Evolutionary conservation across 2,113 vertebrate species (phyloP), one percentile per base, ranked within the genome.

Genomic region (Fukomys damarensis): DNA sequence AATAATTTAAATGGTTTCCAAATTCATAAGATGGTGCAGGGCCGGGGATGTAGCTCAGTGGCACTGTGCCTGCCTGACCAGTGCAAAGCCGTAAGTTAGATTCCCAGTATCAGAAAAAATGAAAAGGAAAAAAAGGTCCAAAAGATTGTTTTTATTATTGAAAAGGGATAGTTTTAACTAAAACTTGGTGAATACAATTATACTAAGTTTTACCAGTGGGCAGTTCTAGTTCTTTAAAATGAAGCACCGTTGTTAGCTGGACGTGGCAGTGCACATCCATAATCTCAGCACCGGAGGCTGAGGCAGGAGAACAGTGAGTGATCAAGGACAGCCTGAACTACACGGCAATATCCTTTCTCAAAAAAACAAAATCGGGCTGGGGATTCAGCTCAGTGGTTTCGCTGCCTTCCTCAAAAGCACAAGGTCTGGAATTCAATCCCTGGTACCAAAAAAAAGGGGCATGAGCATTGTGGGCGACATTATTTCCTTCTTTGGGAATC

Each of bases 1-100:
- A 87, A 90, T 65, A 76, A 92, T 85, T 74, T 85, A 74, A 92
- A 76, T 79, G 12, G 26, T 72, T 94, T 95, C 59, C 46, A 63
- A 49, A 26, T 30, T 77, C 43, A 76, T 52, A 81, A 61, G 89
- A 56, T 58, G 81, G 30, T 49, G 5, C 46, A 49, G 46, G 46
- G 46, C 46, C 46, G 5, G 46, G 46, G 46, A 49, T 49, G 9
- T 49, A 49, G 46, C 46, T 49, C 46, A 49, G 46, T 49, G 46
- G 46, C 46, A 49, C 46, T 49, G 5, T 9, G 46, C 46, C 46
- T 49, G 46, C 46, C 46, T 49, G 46, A 49, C 46, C 5, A 49
- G 46, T 9, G 9, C 46, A 49, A 49, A 9, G 46, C 5, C 46
- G 5, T 9, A 49, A 49, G 46, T 49, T 49, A 6, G 46, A 49